A percentile compares a stretch with the other conserved stretches of the same genome.
Conservation (phyloP, 2,113 vertebrate genomes). For the Nannospalax galili region DNA sequence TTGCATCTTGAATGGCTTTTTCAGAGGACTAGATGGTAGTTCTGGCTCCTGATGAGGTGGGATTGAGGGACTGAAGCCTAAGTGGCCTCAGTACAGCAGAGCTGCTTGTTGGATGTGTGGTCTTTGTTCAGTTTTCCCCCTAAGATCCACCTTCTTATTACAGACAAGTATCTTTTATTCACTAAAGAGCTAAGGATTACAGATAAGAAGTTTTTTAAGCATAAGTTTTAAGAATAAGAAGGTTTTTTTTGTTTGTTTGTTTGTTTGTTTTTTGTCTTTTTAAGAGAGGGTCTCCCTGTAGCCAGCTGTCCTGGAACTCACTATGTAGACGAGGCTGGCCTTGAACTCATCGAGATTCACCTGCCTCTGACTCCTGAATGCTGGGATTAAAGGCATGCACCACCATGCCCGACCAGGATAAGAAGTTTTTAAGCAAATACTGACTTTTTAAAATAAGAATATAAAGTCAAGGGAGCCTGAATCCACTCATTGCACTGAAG, state of each 20-base stretch:
- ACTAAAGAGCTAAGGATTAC: background rate
- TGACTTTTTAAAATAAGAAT: background rate
- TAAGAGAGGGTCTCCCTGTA: no score
- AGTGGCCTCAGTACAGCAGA: rapidly evolving
- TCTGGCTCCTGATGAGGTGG: no score
- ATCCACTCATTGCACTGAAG: background rate
- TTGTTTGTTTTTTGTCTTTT: no score
- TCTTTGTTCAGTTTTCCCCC: background rate
- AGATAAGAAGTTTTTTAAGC: background rate
- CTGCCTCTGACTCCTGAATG: no score
- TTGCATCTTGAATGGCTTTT: background rate
- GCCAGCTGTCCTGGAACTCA: no score
- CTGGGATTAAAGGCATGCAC: no score
- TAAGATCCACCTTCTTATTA: background rate
- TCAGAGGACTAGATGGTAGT: no score
- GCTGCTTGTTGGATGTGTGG: background rate
- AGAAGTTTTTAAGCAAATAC: background rate
- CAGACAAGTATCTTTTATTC: background rate
- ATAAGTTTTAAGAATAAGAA: no score
- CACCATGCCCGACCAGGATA: no score
- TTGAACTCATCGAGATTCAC: no score
- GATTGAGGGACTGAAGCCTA: rapidly evolving
- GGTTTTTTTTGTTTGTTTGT: no score
- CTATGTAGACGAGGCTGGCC: no score
- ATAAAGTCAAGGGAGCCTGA: background rate